Conservation (phyloP, 2,113 vertebrate genomes). For the Astur gentilis region DNA sequence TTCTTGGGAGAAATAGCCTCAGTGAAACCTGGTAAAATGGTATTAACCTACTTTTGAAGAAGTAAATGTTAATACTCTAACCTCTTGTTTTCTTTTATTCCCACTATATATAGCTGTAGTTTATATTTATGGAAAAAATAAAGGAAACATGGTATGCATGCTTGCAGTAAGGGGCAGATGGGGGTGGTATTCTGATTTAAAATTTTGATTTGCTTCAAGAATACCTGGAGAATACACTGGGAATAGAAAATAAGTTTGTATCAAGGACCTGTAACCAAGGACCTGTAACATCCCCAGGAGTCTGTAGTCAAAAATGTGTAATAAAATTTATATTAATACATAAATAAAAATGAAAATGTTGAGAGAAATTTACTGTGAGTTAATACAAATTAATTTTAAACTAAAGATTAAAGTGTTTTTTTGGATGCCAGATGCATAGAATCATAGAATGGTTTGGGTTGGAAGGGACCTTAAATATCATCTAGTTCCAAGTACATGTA, state of each 20-base stretch:
- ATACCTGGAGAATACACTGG: neutral
- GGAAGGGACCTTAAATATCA: neutral
- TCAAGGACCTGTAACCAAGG: neutral
- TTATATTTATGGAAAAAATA: neutral
- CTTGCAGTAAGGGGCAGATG: accelerated
- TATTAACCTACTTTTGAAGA: neutral
- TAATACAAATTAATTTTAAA: neutral
- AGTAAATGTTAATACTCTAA: neutral
- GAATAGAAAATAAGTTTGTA: neutral
- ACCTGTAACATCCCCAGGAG: neutral
- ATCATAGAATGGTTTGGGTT: neutral
- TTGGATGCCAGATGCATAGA: neutral
- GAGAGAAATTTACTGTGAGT: neutral
- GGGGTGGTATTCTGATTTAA: neutral
- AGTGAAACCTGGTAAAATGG: neutral
- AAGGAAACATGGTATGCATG: neutral
- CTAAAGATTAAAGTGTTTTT: neutral
- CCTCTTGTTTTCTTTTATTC: neutral
- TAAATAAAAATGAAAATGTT: neutral
- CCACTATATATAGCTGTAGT: neutral
- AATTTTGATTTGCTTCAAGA: neutral
- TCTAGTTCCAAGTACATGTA: neutral
- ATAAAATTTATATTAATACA: neutral
- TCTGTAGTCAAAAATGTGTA: neutral
- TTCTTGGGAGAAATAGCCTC: neutral